Conservation (phyloP, 2,113 vertebrate genomes). For the Castor canadensis region DNA sequence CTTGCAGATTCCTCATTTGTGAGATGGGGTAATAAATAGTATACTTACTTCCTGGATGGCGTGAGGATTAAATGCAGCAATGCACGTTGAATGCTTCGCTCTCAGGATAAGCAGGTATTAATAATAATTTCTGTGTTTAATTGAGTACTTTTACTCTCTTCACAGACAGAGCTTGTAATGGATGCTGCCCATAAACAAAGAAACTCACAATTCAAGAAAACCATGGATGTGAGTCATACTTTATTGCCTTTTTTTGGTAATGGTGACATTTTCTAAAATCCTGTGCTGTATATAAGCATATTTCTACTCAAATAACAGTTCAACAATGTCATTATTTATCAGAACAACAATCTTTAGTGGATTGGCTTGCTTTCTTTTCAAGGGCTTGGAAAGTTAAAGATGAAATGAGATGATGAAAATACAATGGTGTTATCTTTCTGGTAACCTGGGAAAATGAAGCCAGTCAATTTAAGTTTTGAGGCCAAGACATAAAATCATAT, state of each 20-base stretch:
- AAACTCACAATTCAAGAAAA: constrained; percentile 93
- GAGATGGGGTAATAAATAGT: not conserved
- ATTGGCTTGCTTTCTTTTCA: constrained; percentile 24
- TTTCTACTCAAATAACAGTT: not conserved
- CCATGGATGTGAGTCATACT: constrained; percentile 91
- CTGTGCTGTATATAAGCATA: not conserved
- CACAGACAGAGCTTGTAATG: constrained; percentile 93
- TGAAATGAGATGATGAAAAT: not conserved
- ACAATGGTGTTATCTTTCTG: not conserved
- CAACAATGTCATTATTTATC: not conserved
- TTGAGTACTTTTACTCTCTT: constrained; percentile 54
- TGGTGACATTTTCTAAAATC: not conserved
- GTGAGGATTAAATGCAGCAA: not conserved
- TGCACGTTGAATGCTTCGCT: not conserved
- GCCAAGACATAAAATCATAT: not conserved
- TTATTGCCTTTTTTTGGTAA: not conserved
- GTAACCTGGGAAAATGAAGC: not conserved
- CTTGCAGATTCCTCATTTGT: not conserved
- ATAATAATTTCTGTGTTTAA: not conserved
- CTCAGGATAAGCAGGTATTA: not conserved
- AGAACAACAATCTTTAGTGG: not conserved
- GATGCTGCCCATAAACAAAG: constrained; percentile 93
- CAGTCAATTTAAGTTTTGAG: constrained; percentile 20
- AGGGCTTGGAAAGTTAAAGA: constrained; percentile 9
- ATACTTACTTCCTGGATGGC: not conserved